Percentiles rank a stretch among this genome's conserved stretches.
phyloP scores from a whole-genome alignment of 2,113 vertebrate genomes.

The Tachycineta bicolor region DNA sequence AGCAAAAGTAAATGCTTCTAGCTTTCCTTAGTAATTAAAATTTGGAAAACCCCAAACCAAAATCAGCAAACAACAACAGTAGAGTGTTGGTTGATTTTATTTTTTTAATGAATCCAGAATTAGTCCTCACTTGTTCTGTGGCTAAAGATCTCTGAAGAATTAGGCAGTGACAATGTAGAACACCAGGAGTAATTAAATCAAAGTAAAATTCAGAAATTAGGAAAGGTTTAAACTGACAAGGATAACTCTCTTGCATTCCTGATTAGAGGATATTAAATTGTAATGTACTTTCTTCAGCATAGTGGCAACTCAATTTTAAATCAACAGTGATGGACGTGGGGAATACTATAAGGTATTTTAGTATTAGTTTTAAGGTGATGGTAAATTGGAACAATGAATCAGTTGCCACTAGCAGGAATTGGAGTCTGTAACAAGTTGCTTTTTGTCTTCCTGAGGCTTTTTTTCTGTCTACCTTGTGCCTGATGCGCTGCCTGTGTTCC shows the following conservation, averaged over 20 bases:
- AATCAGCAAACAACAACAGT: fast-evolving
- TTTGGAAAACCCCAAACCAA: fast-evolving
- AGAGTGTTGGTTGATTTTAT: neutral
- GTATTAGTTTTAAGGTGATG: neutral
- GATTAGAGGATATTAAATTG: neutral
- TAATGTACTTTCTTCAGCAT: neutral
- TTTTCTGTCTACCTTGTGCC: neutral
- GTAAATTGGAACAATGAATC: neutral
- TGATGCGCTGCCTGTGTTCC: neutral
- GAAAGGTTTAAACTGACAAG: neutral
- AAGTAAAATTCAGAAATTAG: neutral
- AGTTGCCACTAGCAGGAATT: neutral
- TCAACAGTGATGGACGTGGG: neutral
- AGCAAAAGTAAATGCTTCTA: neutral
- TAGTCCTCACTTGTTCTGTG: neutral
- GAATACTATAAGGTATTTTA: neutral
- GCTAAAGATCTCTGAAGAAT: neutral
- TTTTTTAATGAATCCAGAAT: neutral
- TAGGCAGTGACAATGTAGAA: neutral
- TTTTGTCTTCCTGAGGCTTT: neutral
- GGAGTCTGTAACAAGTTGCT: neutral
- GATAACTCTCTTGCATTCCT: neutral
- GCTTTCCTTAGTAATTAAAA: neutral
- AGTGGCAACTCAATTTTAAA: neutral
- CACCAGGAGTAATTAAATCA: neutral